Evolutionary conservation across 1,140 invertebrate species (phyloP).

Genomic region (Hydropsyche tenuis): DNA sequence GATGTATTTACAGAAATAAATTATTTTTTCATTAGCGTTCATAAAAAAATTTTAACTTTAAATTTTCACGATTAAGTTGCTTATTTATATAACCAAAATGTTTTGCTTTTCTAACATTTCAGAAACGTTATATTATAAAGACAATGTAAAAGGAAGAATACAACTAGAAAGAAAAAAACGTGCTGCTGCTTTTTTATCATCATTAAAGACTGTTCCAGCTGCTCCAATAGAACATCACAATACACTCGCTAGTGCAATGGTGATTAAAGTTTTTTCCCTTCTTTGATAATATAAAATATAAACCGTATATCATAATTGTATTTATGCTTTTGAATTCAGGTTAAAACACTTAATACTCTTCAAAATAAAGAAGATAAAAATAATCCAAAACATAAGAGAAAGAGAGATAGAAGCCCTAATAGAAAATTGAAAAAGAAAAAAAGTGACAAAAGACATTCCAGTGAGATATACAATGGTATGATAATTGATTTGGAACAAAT

Average conservation of each 20-base stretch:
- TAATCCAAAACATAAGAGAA: slow-evolving; percentile 53
- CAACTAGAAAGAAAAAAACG: slow-evolving; percentile 54
- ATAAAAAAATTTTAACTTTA: no score
- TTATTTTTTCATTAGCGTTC: no score
- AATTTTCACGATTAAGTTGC: no score
- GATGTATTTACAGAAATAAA: no score
- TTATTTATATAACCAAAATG: no score
- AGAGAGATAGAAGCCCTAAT: slow-evolving; percentile 38
- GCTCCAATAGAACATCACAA: slow-evolving; percentile 54
- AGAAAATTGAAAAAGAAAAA: slow-evolving; percentile 39
- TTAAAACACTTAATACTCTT: slow-evolving; percentile 57
- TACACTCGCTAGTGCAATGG: slow-evolving; percentile 59
- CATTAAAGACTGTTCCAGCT: slow-evolving; percentile 54
- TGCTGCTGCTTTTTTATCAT: slow-evolving; percentile 57
- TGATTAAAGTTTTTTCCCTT: no score
- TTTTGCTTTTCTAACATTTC: no score
- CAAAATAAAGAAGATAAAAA: slow-evolving; percentile 55
- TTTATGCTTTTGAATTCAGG: slow-evolving; percentile 48
- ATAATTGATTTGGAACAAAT: background rate
- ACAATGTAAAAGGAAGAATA: slow-evolving; percentile 47
- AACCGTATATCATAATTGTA: background rate
- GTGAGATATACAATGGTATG: slow-evolving; percentile 35
- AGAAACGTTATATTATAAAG: slow-evolving; percentile 18
- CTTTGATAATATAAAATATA: background rate
- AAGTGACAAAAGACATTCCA: slow-evolving; percentile 27